Base-by-base conservation (phyloP, 2,797 vertebrate genomes). In the Cryptoblepharus egeriae region DNA sequence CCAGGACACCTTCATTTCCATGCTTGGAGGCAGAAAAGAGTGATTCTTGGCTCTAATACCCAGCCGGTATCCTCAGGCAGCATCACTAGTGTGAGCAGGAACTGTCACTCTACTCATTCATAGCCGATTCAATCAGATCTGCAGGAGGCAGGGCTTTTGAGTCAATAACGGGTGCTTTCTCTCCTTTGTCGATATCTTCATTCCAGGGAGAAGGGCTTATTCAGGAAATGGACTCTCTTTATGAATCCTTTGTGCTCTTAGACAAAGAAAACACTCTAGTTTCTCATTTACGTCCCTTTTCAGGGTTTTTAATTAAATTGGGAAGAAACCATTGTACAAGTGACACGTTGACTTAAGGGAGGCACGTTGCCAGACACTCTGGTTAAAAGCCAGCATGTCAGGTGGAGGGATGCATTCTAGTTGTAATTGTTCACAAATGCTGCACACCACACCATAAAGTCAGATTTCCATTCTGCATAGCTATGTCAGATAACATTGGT, bases 261-360 rank as follows among this genome's bases (percentile, higher is more conserved):
- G 79, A 80, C 42, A 89, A 91, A 91, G 90, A 85, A 88, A 92
- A 91, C 82, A 85, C 49, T 91, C 63, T 75, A 32, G 67, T 90
- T 82, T 85, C 63, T 42, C 58, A 80, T 82, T 77, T 85, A n/a
- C 81, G 69, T 92, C 82, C 84, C 80, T 71, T 86, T 73, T 86
- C 7, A 18, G 68, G 79, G 85, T 4, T 78, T 87, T 68, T 90
- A 89, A 88, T 90, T 89, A 80, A 90, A 84, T 69, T 63, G 77
- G 73, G 77, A 30, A 85, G 86, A 89, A 77, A 80, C 77, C 81
- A 84, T 86, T 88, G 90, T 83, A 10, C 22, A 61, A 89, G 18
- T 1, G 81, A 86, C 77, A 22, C 60, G 11, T 84, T 82, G 70
- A 13, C 84, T 84, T 69, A 87, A 73, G 88, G 78, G 71, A 77